phyloP scores from a whole-genome alignment of 2,113 vertebrate species.

The Ammodytes marinus region DNA sequence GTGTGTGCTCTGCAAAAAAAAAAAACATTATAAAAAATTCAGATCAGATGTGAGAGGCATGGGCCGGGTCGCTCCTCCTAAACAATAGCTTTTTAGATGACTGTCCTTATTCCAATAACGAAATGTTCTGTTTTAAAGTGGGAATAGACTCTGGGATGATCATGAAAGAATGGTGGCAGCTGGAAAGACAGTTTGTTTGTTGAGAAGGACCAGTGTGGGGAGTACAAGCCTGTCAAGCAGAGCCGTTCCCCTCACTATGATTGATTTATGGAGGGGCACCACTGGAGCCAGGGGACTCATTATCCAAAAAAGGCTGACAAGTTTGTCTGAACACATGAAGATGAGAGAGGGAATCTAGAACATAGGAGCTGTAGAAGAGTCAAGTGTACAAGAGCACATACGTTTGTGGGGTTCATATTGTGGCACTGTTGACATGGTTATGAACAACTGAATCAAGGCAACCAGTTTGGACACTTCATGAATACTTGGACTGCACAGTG shows the following conservation, averaged over 20 bases:
- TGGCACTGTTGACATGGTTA: not conserved
- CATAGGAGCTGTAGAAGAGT: not conserved
- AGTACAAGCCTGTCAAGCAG: conserved; percentile 40
- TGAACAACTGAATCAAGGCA: no score
- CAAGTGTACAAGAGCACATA: not conserved
- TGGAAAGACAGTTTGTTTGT: conserved; percentile 45
- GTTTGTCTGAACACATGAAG: conserved; percentile 13
- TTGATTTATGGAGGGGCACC: conserved; percentile 25
- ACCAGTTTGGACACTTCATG: not conserved
- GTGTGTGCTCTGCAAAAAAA: no score
- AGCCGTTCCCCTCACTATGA: not conserved
- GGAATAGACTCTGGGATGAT: conserved; percentile 22
- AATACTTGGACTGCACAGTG: not conserved
- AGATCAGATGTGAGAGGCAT: no score
- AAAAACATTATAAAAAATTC: no score
- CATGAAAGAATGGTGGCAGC: conserved; percentile 43
- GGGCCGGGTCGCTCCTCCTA: no score
- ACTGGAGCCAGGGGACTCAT: conserved; percentile 34
- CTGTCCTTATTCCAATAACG: not conserved
- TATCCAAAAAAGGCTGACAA: conserved; percentile 35
- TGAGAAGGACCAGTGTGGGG: conserved; percentile 28
- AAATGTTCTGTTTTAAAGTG: conserved; percentile 10
- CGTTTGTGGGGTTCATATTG: not conserved
- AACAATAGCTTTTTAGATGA: no score
- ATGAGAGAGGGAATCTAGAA: not conserved